Evolutionary conservation across 2,888 invertebrate genomes (phyloP), one percentile per base, ranked within the genome.

Genomic region (Oegoconia quadripuncta): DNA sequence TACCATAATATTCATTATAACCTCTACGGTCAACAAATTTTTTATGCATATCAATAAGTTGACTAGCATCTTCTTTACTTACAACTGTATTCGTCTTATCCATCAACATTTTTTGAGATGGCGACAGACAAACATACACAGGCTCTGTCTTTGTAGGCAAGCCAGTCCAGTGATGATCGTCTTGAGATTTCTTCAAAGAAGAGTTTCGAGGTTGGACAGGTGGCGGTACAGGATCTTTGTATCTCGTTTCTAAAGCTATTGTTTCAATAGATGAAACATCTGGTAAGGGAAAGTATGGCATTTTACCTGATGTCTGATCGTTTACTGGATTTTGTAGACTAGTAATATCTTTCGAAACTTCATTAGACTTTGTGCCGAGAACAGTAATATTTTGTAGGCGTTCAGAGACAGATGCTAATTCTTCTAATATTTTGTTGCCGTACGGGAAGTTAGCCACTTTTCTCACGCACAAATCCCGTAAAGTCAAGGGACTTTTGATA

Each of bases 71-170:
- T 45, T 84, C 76, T 52, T 88, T 81, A 17, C 63, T 63, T 31
- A 84, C 71, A n/a, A 87, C 63, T 31, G 82, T 79, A 27, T 86
- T 87, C 13, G 88, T 88, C 57, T 89, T 90, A 41, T 90, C 89
- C 63, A 90, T 83, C 28, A 90, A 74, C 59, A 87, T 84, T 60
- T 90, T 90, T 64, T 94, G 94, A 3, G 92, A 91, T 0, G 94
- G 94, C 1, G 94, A 94, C 8, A 94, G 80, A 57, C 92, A 93
- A 5, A 93, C 82, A 39, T 93, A 77, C 0, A 92, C 60, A 32
- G 89, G 88, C 59, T 93, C 91, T 20, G 80, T 75, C 43, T 88
- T 82, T 0, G 91, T 91, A 9, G 91, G 90, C 30, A 92, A 55
- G 1, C 90, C 91, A 44, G 91, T 79, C 92, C 92, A 91, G 35